Evolutionary conservation across 2,113 vertebrate genomes (phyloP), one percentile per base, ranked within the genome.

Genomic region (Oreochromis aureus): DNA sequence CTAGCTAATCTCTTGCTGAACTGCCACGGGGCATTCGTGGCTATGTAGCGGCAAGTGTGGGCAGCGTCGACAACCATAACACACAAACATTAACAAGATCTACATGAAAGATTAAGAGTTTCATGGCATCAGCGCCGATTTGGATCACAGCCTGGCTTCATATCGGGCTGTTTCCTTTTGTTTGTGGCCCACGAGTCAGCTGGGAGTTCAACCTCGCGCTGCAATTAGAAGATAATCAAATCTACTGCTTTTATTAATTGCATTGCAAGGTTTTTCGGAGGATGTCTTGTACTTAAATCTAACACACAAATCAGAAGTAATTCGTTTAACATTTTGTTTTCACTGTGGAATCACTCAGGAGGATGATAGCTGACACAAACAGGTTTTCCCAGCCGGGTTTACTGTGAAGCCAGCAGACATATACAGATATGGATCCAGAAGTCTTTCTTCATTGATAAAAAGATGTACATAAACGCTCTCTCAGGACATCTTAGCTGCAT

Each of bases 41-140:
- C 85, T 32, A 61, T 82, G 86, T 73, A 87, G 39, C 3, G 1
- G 89, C 81, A 54, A 87, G 80, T 61, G 89, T 85, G 80, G 71
- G 81, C 81, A 63, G 48, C 48, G 48, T 56, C 81, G 82, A 90
- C 78, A 86, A 30, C 80, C 39, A 46, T 58, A 82, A 87, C 88
- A 41, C 84, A 82, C 66, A 87, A 39, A 90, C 90, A 87, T 92
- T 86, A 93, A 92, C 85, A 9, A 87, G 89, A 86, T 90, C 56
- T 79, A 86, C 87, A 93, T 86, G 59, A 88, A 79, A 90, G 87
- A 93, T 91, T 85, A 82, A 59, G 84, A 86, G 79, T 66, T 59
- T 24, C 13, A 24, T 1, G 10, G 61, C 22, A 15, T 61, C 5
- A 4, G 1, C 3, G 3, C 15, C 1, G 83, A 53, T 73, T 15